phyloP scores from a whole-genome alignment of 2,797 vertebrate genomes.

The Hapalemur alaotrensis region DNA sequence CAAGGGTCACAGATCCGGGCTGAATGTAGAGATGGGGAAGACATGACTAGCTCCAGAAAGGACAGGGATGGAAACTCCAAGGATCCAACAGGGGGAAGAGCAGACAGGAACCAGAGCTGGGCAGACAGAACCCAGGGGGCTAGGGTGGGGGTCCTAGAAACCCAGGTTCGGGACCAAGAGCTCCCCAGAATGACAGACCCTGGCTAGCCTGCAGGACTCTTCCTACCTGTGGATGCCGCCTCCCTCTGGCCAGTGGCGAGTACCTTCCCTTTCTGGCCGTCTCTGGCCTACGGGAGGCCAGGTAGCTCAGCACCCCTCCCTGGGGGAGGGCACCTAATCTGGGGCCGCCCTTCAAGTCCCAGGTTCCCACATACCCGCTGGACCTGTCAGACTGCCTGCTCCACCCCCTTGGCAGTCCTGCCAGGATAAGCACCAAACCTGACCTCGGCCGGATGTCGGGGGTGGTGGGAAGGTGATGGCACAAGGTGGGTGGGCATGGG shows the following conservation, averaged over 20 bases:
- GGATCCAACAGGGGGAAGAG: fast-evolving
- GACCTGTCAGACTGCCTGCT: background rate
- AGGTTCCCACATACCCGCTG: background rate
- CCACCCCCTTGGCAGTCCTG: background rate
- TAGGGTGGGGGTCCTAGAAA: fast-evolving
- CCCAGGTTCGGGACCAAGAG: background rate
- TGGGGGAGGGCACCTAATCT: background rate
- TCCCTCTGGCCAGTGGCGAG: background rate
- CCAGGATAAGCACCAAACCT: no score
- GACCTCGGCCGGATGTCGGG: background rate
- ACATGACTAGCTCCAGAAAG: no score
- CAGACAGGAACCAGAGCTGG: no score
- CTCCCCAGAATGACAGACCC: fast-evolving
- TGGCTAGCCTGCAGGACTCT: fast-evolving
- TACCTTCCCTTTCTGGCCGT: background rate
- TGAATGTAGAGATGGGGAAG: background rate
- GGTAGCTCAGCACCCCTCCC: background rate
- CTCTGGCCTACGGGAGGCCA: background rate
- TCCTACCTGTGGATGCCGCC: constrained; percentile 25
- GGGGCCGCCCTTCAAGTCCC: background rate
- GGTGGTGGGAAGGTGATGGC: background rate
- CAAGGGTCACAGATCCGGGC: background rate
- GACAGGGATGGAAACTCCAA: background rate
- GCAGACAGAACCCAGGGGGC: fast-evolving
- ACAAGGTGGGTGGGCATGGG: no score